Conservation (phyloP, 1,140 invertebrate genomes). For the Tenebrio molitor region DNA sequence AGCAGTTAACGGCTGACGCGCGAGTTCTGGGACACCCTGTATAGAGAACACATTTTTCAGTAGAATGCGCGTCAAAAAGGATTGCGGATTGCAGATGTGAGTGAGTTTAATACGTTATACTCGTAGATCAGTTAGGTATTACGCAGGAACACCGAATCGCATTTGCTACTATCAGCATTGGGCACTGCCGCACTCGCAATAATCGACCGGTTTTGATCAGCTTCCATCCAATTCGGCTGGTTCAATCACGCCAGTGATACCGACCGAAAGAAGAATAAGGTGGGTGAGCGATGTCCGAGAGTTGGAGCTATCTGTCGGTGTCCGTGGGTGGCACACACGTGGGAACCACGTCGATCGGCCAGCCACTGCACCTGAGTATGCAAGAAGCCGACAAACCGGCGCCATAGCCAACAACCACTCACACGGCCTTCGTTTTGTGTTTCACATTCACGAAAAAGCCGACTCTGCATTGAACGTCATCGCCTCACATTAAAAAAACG, state of each 20-base stretch:
- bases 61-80: too few relatives aligned
- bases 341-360: slow-evolving; percentile 41
- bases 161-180: background rate
- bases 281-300: slow-evolving; percentile 32
- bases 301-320: slow-evolving; percentile 30
- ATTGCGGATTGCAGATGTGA: too few relatives aligned
- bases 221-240: slow-evolving; percentile 5
- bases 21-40: too few relatives aligned
- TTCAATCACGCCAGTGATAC: slow-evolving; percentile 12
- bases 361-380: slow-evolving; percentile 53
- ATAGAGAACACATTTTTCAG: too few relatives aligned
- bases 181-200: too few relatives aligned
- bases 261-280: background rate
- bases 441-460: slow-evolving; percentile 34
- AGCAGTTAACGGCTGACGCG: too few relatives aligned
- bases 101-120: too few relatives aligned
- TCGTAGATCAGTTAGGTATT: too few relatives aligned
- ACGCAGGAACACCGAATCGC: background rate
- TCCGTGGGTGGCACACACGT: slow-evolving; percentile 52
- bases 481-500: background rate
- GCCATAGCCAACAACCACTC: slow-evolving; percentile 42
- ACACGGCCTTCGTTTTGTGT: slow-evolving; percentile 33
- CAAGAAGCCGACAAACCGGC: slow-evolving; percentile 50
- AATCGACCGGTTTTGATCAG: background rate
- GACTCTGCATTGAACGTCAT: background rate